Evolutionary conservation across 2,113 vertebrate species (phyloP).

Genomic region (Channa argus): DNA sequence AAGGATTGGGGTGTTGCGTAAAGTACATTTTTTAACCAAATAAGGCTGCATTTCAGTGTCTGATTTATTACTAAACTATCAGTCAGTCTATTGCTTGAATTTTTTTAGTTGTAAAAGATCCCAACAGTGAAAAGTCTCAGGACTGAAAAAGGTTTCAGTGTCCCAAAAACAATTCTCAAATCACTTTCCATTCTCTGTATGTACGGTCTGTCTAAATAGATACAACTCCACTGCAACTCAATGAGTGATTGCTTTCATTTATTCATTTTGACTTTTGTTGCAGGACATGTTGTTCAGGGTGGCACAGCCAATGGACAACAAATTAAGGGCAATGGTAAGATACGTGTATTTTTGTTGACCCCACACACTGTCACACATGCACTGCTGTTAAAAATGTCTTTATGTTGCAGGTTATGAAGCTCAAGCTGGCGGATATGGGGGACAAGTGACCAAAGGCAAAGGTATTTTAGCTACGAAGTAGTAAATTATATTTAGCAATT

Average conservation of each 20-base stretch:
- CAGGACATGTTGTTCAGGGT: constrained; percentile 59
- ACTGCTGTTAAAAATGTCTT: background rate
- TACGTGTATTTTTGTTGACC: background rate
- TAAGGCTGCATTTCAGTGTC: too few species aligned
- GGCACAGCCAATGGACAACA: constrained; percentile 55
- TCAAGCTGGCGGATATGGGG: constrained; percentile 42
- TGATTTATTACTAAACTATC: too few species aligned
- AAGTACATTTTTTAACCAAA: too few species aligned
- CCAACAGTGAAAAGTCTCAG: too few species aligned
- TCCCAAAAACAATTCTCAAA: too few species aligned
- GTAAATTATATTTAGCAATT: background rate
- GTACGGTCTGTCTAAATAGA: too few species aligned
- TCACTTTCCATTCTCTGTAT: too few species aligned
- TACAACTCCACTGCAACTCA: too few species aligned
- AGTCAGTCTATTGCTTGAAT: too few species aligned
- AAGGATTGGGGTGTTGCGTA: too few species aligned
- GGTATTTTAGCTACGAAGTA: constrained; percentile 20
- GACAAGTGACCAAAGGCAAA: constrained; percentile 60
- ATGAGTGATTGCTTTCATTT: background rate
- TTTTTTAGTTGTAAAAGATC: too few species aligned
- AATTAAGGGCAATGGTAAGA: constrained; percentile 54
- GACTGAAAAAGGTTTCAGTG: too few species aligned
- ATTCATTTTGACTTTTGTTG: background rate
- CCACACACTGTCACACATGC: background rate
- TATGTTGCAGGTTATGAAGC: constrained; percentile 45